phyloP scores from a whole-genome alignment of 2,888 invertebrate species.

The Sphaeridia pumilis region DNA sequence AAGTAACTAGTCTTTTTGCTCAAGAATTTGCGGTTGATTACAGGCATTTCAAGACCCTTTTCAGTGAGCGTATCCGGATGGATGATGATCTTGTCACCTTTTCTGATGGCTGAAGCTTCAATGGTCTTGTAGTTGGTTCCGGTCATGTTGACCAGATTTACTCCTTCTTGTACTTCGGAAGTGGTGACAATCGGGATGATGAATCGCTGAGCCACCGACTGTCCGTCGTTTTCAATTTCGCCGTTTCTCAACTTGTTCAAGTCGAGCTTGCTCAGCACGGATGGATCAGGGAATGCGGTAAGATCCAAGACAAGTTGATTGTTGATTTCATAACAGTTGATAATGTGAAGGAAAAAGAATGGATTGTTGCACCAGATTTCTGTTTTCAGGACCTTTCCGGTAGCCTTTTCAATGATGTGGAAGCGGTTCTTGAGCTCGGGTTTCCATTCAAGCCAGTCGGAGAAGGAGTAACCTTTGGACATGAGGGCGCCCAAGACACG shows the following conservation, averaged over 20 bases:
- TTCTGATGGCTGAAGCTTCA: conserved; percentile 38
- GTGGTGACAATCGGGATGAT: conserved; percentile 39
- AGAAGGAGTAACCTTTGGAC: conserved; percentile 16
- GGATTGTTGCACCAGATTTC: conserved; percentile 40
- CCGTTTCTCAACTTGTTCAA: conserved; percentile 37
- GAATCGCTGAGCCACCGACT: conserved; percentile 38
- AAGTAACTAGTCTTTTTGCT: conserved; percentile 41
- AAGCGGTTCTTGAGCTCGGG: conserved; percentile 38
- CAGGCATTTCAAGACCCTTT: conserved; percentile 42
- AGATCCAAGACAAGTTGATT: conserved; percentile 39
- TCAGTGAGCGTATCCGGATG: conserved; percentile 32
- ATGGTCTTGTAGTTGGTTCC: conserved; percentile 18
- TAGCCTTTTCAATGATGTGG: conserved; percentile 39
- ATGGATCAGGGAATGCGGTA: conserved; percentile 38
- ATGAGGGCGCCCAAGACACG: conserved; percentile 32
- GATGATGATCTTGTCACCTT: conserved; percentile 36
- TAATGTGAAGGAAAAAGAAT: conserved; percentile 46
- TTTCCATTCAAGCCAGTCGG: conserved; percentile 23
- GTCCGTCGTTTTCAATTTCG: conserved; percentile 30
- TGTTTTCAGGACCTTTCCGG: conserved; percentile 39
- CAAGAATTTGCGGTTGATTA: conserved; percentile 40
- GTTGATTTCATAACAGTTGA: conserved; percentile 43
- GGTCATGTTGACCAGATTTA: conserved; percentile 39
- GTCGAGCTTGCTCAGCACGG: conserved; percentile 38
- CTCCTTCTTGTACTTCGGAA: conserved; percentile 35